Conservation (phyloP, 2,113 vertebrate genomes). For the Apodemus speciosus region DNA sequence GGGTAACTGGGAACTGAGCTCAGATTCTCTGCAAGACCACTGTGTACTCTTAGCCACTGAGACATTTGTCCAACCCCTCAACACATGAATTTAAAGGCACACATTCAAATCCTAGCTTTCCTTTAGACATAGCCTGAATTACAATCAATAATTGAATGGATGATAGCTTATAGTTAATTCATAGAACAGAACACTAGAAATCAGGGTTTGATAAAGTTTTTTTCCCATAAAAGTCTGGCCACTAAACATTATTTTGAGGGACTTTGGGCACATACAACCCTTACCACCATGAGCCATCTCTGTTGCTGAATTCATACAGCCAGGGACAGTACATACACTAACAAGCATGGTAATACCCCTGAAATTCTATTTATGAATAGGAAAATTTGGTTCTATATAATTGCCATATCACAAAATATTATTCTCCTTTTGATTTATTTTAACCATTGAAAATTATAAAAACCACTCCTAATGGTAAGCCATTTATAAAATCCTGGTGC, state of each 20-base stretch:
- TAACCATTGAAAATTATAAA: slow-evolving; percentile 2
- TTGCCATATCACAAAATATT: slow-evolving; percentile 4
- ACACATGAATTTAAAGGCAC: background rate
- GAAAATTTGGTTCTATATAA: background rate
- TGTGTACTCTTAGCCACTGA: background rate
- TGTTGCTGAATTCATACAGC: background rate
- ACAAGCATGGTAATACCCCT: background rate
- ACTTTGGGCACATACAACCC: background rate
- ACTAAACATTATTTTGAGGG: background rate
- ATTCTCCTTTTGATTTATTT: background rate
- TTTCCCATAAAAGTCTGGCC: background rate
- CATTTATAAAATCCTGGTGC: background rate
- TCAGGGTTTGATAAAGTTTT: background rate
- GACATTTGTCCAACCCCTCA: background rate
- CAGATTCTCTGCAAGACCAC: background rate
- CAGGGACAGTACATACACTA: rapidly evolving
- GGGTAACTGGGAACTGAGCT: background rate
- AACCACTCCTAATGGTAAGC: background rate
- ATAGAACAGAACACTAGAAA: background rate
- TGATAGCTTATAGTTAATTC: background rate
- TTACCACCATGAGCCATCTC: background rate
- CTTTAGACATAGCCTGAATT: background rate
- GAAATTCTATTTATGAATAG: background rate
- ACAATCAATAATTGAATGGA: background rate
- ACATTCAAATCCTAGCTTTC: background rate